Conservation (phyloP, 2,113 vertebrate genomes). For the Blennius ocellaris region DNA sequence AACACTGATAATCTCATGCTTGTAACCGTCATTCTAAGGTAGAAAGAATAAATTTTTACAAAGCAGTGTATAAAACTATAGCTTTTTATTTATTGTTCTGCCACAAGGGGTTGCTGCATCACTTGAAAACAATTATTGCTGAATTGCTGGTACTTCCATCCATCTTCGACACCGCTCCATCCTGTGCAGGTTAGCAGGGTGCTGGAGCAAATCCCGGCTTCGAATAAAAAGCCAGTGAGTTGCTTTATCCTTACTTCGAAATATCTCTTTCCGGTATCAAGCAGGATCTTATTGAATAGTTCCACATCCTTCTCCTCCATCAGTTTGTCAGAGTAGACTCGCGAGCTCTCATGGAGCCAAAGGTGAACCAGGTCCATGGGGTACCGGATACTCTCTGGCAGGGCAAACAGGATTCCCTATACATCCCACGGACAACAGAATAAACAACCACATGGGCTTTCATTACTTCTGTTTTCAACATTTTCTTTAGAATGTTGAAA, state of each 20-base stretch:
- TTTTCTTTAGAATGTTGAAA: too few relatives aligned
- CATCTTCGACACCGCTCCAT: too few relatives aligned
- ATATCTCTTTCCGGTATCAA: conserved; percentile 82
- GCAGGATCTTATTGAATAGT: conserved; percentile 83
- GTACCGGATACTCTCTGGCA: conserved; percentile 74
- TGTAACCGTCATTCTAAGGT: background rate
- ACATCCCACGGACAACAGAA: conserved; percentile 25
- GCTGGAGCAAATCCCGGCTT: background rate
- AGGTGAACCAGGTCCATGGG: conserved; percentile 82
- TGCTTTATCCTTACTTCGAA: conserved; percentile 72
- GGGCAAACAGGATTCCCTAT: conserved; percentile 81
- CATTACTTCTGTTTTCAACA: too few relatives aligned
- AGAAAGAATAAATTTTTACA: background rate
- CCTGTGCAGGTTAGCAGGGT: too few relatives aligned
- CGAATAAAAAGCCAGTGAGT: background rate
- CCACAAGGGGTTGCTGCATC: background rate
- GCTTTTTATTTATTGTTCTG: background rate
- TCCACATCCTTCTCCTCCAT: conserved; percentile 86
- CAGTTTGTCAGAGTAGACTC: conserved; percentile 83
- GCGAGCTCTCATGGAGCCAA: conserved; percentile 82
- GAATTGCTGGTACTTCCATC: background rate
- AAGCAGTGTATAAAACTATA: background rate
- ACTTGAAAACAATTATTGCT: background rate
- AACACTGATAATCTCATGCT: background rate
- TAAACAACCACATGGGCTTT: background rate